Conservation (phyloP, 2,888 invertebrate species). For the Autographa pulchrina region DNA sequence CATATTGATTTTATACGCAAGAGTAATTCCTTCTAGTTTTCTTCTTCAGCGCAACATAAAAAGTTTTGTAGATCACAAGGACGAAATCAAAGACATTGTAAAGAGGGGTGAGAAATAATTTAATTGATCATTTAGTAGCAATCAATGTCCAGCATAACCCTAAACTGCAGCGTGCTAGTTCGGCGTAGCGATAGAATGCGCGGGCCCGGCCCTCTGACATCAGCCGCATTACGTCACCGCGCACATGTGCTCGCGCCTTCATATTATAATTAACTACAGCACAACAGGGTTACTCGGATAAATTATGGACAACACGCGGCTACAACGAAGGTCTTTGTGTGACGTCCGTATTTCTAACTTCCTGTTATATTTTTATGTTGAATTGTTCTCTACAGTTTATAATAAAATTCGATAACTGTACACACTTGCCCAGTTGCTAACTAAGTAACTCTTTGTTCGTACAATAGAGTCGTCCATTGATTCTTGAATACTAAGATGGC, state of each 20-base stretch:
- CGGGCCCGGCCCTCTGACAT: conserved; percentile 60
- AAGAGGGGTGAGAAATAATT: too few species aligned
- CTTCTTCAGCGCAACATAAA: too few species aligned
- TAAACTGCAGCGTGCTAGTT: conserved; percentile 54
- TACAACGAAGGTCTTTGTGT: conserved; percentile 52
- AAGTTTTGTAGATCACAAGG: too few species aligned
- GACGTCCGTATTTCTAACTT: conserved; percentile 61
- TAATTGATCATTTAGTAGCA: too few species aligned
- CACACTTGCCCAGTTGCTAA: conserved; percentile 8
- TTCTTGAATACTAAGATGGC: not conserved
- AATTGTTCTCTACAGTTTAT: conserved; percentile 26
- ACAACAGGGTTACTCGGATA: conserved; percentile 43
- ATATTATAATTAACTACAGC: conserved; percentile 54
- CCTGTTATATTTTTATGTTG: conserved; percentile 51
- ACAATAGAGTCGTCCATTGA: not conserved
- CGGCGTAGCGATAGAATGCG: conserved; percentile 54
- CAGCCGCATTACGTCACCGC: conserved; percentile 57
- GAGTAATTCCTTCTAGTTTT: too few species aligned
- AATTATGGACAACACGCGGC: conserved; percentile 58
- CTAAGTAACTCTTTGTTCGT: not conserved
- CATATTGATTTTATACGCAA: too few species aligned
- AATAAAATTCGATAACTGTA: conserved; percentile 44
- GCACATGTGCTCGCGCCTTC: conserved; percentile 56
- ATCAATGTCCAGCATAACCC: conserved; percentile 31
- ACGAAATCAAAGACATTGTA: not conserved